phyloP scores from a whole-genome alignment of 2,888 invertebrate species.

The Aphrophora alni region DNA sequence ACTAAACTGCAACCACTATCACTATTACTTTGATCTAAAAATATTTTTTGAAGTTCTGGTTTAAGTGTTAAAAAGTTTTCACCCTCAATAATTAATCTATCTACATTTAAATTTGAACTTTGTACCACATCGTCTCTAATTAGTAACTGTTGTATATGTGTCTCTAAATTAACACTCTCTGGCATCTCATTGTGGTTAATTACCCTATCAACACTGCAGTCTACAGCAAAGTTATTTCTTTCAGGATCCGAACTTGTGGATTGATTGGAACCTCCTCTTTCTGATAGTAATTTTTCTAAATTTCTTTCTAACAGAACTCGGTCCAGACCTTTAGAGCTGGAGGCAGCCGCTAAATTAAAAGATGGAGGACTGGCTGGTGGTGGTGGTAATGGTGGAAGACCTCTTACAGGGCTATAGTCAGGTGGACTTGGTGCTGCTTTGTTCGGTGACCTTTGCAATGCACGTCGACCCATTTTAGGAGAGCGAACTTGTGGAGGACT shows the following conservation, averaged over 20 bases:
- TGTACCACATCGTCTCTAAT: constrained; percentile 32
- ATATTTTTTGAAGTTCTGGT: constrained; percentile 41
- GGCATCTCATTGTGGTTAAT: constrained; percentile 4
- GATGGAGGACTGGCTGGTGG: constrained; percentile 45
- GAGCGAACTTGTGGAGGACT: constrained; percentile 67
- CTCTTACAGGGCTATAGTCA: constrained; percentile 36
- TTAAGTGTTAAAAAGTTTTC: constrained; percentile 23
- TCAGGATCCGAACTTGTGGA: constrained; percentile 32
- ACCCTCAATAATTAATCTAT: constrained; percentile 31
- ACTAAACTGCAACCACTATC: constrained; percentile 32
- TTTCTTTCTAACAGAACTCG: constrained; percentile 72
- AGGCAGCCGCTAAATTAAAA: constrained; percentile 19
- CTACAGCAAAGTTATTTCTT: neutral
- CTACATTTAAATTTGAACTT: constrained; percentile 34
- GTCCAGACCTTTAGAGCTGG: constrained; percentile 62
- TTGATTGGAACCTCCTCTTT: constrained; percentile 53
- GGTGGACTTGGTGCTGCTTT: constrained; percentile 52
- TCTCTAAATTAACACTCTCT: constrained; percentile 32
- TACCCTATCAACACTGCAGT: neutral
- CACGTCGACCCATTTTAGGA: constrained; percentile 63
- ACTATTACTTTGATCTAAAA: constrained; percentile 44
- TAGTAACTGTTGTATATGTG: constrained; percentile 42
- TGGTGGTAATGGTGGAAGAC: constrained; percentile 46
- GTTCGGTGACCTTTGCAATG: constrained; percentile 60
- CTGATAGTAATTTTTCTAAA: constrained; percentile 66